phyloP scores from a whole-genome alignment of 2,888 invertebrate genomes.

The Microctonus brassicae region DNA sequence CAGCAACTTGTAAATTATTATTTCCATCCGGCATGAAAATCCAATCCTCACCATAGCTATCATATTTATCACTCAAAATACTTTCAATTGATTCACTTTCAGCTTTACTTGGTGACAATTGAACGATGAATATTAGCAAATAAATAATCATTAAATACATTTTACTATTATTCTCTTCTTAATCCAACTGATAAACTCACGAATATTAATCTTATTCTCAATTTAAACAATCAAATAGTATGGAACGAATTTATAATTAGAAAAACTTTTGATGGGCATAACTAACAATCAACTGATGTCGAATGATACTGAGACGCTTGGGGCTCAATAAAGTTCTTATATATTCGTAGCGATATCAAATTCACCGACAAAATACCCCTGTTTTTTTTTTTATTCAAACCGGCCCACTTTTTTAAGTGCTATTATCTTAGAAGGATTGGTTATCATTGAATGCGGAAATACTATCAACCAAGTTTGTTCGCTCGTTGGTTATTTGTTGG shows the following conservation, averaged over 20 bases:
- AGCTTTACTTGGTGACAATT: background rate
- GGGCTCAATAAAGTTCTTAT: conserved; percentile 46
- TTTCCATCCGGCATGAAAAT: conserved; percentile 69
- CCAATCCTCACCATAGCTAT: conserved; percentile 68
- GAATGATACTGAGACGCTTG: conserved; percentile 31
- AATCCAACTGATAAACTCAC: background rate
- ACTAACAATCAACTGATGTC: conserved; percentile 22
- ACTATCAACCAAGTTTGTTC: conserved; percentile 48
- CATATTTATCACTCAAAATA: conserved; percentile 59
- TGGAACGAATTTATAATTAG: conserved; percentile 10
- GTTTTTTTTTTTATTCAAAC: conserved; percentile 24
- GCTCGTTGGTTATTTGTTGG: background rate
- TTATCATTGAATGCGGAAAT: conserved; percentile 59
- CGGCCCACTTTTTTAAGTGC: conserved; percentile 53
- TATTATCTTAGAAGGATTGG: conserved; percentile 20
- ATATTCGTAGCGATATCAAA: conserved; percentile 52
- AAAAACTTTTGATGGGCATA: background rate
- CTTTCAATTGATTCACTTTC: conserved; percentile 45
- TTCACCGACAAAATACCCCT: conserved; percentile 34
- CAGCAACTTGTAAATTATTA: conserved; percentile 65
- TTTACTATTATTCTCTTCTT: background rate
- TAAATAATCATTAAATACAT: background rate
- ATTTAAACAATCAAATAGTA: background rate
- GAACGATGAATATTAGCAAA: conserved; percentile 11
- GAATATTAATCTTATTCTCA: too few relatives aligned